A percentile compares a stretch with the other conserved stretches of the same genome.
Conservation (phyloP, 2,797 vertebrate genomes). For the Aplochiton taeniatus region DNA sequence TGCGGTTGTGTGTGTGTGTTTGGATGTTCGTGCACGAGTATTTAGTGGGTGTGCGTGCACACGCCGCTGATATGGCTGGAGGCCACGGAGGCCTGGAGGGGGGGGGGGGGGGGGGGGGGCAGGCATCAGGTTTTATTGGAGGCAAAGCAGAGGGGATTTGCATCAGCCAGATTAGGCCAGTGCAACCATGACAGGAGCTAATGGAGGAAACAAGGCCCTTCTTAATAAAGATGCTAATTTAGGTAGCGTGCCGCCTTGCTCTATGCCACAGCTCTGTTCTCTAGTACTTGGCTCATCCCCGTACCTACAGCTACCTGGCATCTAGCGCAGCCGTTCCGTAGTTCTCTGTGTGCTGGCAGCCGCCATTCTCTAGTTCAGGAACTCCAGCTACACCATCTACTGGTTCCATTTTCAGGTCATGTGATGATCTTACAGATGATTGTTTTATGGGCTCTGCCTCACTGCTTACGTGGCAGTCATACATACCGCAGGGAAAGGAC, state of each 20-base stretch:
- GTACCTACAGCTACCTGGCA: too few species aligned
- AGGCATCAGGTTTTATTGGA: conserved; percentile 50
- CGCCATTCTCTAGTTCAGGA: too few species aligned
- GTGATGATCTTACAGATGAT: too few species aligned
- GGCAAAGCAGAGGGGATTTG: conserved; percentile 63
- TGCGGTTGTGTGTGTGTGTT: neutral
- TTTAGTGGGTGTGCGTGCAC: neutral
- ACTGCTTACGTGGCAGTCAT: conserved; percentile 57
- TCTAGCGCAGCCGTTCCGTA: too few species aligned
- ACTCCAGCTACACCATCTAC: too few species aligned
- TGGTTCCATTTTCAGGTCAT: too few species aligned
- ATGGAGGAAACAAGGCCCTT: conserved; percentile 71
- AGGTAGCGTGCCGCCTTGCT: conserved; percentile 59
- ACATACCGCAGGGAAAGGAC: conserved; percentile 56
- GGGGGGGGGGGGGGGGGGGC: too few species aligned
- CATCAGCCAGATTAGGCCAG: conserved; percentile 62
- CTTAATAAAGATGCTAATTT: conserved; percentile 74
- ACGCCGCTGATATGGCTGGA: conserved; percentile 17
- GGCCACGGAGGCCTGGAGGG: conserved; percentile 59
- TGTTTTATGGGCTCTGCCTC: neutral
- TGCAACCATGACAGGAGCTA: conserved; percentile 65
- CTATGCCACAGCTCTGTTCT: conserved; percentile 53
- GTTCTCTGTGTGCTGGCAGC: too few species aligned
- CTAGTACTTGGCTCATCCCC: too few species aligned
- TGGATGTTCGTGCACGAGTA: neutral